Conservation (phyloP, 2,888 invertebrate genomes). For the Dorcus hopei region DNA sequence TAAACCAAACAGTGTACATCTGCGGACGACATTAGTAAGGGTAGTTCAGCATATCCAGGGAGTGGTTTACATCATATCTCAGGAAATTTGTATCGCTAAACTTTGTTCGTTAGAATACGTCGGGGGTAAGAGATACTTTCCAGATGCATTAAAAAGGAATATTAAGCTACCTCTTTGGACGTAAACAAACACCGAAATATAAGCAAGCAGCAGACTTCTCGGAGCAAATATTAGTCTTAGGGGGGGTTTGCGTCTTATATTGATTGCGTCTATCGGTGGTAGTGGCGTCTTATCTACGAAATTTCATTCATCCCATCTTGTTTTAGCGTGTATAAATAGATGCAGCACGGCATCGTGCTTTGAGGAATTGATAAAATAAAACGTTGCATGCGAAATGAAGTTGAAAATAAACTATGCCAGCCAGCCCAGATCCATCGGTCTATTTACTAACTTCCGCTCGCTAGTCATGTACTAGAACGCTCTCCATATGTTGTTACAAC, state of each 20-base stretch:
- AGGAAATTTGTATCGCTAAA: constrained; percentile 1
- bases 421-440: too few relatives aligned
- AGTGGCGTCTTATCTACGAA: not conserved
- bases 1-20: constrained; percentile 20
- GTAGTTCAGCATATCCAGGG: constrained; percentile 13
- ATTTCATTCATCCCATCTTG: too few relatives aligned
- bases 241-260: not conserved
- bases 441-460: too few relatives aligned
- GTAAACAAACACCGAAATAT: constrained; percentile 1
- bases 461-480: too few relatives aligned
- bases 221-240: not conserved
- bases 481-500: too few relatives aligned
- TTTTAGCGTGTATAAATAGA: too few relatives aligned
- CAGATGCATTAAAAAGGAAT: not conserved
- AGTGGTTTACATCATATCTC: not conserved
- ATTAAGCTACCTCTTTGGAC: constrained; percentile 1
- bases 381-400: too few relatives aligned
- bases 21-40: constrained; percentile 24
- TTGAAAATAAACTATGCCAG: too few relatives aligned
- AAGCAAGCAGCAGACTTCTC: not conserved
- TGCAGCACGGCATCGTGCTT: too few relatives aligned
- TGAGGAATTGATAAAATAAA: too few relatives aligned
- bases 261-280: not conserved
- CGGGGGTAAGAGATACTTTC: not conserved
- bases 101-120: not conserved